Conservation (phyloP, 2,888 invertebrate genomes). For the Argyresthia albistria region DNA sequence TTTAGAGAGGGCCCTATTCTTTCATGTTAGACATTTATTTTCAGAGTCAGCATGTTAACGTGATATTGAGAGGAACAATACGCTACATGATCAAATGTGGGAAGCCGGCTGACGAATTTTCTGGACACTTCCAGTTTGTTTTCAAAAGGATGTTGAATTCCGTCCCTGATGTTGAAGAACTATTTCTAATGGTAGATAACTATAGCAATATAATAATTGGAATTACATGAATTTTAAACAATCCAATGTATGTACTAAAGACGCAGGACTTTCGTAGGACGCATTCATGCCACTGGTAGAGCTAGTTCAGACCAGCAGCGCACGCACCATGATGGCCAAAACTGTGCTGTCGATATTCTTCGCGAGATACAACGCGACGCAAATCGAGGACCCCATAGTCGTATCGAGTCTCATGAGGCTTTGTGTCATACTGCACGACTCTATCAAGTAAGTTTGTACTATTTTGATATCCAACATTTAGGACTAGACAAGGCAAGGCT, state of each 20-base stretch:
- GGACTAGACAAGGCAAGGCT: too few species aligned
- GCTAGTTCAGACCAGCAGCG: conserved; percentile 87
- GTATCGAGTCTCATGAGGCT: conserved; percentile 91
- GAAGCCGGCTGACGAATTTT: conserved; percentile 84
- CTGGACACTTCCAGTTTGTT: conserved; percentile 83
- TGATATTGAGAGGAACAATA: conserved; percentile 88
- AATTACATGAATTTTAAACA: neutral
- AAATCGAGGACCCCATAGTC: conserved; percentile 86
- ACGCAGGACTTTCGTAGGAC: conserved; percentile 68
- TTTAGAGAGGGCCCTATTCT: too few species aligned
- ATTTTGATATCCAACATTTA: neutral
- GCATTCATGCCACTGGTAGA: conserved; percentile 93
- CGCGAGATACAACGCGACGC: conserved; percentile 52
- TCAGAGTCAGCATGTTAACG: conserved; percentile 87
- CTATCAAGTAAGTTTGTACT: conserved; percentile 80
- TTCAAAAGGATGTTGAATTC: conserved; percentile 82
- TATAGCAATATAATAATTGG: neutral
- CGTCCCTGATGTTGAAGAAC: conserved; percentile 85
- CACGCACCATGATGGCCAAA: conserved; percentile 88
- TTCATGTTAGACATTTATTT: neutral
- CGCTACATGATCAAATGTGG: conserved; percentile 83
- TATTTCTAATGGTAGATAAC: conserved; percentile 83
- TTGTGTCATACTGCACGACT: conserved; percentile 92
- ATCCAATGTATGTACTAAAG: neutral
- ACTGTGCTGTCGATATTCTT: conserved; percentile 79